Evolutionary conservation across 2,888 invertebrate genomes (phyloP), one percentile per base, ranked within the genome.

Genomic region (Epistrophe grossulariae): DNA sequence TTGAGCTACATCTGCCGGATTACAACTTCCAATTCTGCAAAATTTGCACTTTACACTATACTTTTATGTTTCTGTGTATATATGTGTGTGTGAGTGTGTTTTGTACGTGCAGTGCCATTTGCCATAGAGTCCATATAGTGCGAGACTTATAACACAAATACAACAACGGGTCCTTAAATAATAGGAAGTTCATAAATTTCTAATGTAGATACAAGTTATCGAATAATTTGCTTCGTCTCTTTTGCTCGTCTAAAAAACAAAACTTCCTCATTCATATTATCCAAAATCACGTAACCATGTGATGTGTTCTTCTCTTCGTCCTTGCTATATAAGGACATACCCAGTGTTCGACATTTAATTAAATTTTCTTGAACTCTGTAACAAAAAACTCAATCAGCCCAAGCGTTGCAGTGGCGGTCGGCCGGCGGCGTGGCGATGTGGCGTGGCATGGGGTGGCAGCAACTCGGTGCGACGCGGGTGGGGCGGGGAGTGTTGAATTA

Each of bases 281-380:
- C 48, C 73, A 70, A 64, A 74, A 62, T 83, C 79, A 62, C 77
- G 72, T 66, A 68, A 59, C 38, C 28, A 43, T 60, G 45, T 35
- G 43, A 59, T 70, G 45, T 38, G 19, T 43, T 35, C 43, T 40
- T 17, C 8, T 5, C 8, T 5, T 24, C 28, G 28, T 84, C 80
- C 80, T 72, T 60, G 40, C 28, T 24, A n/a, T 24, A 24, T 15
- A 19, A 40, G 7, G 31, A 70, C 57, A 84, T 78, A n/a, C n/a
- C n/a, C n/a, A 73, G 62, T 78, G 81, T 81, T 85, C 73, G 81
- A 74, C 73, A 60, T 85, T 85, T 85, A 85, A 85, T 85, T 85
- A 85, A 85, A 81, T 78, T 81, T 84, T 52, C 45, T 64, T 64
- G 64, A 55, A 62, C 40, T 43, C 17, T 40, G 19, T 19, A 60